Evolutionary conservation across 2,888 invertebrate species (phyloP), one percentile per base, ranked within the genome.

Genomic region (Xestoiulus laeticollis): DNA sequence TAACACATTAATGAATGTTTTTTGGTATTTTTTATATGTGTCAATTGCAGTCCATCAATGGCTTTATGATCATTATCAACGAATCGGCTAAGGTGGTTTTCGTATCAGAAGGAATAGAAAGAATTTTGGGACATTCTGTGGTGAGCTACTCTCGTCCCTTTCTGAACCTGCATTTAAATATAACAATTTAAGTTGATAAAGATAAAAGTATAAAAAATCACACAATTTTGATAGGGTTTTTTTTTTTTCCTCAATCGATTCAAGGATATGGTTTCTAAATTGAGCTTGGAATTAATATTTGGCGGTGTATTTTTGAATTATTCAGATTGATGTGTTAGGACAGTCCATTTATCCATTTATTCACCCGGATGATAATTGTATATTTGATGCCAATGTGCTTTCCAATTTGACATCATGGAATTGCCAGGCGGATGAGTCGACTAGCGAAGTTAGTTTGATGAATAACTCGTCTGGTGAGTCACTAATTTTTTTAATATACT

Each of bases 121-220:
- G 95, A 90, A 94, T 96, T 90, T 93, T 98, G 90, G 98, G 98
- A 88, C 96, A 97, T 92, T 95, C 96, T 90, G 95, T 96, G 94
- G 96, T 96, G 92, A 92, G 91, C 33, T 86, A n/a, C n/a, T n/a
- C n/a, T n/a, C n/a, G n/a, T n/a, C n/a, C n/a, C n/a, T n/a, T n/a
- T n/a, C n/a, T n/a, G n/a, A n/a, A n/a, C n/a, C n/a, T n/a, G n/a
- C n/a, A n/a, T n/a, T n/a, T n/a, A n/a, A n/a, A n/a, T n/a, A n/a
- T n/a, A n/a, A n/a, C n/a, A n/a, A n/a, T n/a, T n/a, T n/a, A n/a
- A n/a, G n/a, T n/a, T n/a, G n/a, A n/a, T n/a, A n/a, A n/a, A n/a
- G n/a, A n/a, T n/a, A n/a, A n/a, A n/a, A n/a, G n/a, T n/a, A n/a
- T n/a, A n/a, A n/a, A n/a, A n/a, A n/a, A n/a, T n/a, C n/a, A n/a